These are phyloP conservation scores for Eristalis pertinax DNA, from an alignment of 2,888 invertebrate species.

Conservation along the genomic window DNA sequence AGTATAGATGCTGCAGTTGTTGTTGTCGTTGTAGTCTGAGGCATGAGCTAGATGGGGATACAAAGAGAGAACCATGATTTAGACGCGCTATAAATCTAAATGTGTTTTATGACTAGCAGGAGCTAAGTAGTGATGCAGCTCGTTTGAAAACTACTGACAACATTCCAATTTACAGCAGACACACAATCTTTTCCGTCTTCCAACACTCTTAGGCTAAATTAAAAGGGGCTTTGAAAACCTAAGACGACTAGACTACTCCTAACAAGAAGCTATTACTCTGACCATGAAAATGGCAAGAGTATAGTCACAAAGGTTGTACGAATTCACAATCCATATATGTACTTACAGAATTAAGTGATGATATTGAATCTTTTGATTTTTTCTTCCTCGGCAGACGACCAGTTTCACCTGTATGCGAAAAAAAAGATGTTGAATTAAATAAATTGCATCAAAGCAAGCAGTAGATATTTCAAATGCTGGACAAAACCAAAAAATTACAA, in stretches of 20 bases:
- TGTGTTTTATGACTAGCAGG: too few species aligned
- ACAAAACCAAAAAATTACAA: background rate
- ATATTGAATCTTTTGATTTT: constrained; percentile 78
- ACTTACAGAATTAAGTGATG: constrained; percentile 73
- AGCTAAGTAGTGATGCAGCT: too few species aligned
- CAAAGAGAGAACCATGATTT: background rate
- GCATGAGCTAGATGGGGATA: constrained; percentile 62
- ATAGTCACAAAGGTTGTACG: too few species aligned
- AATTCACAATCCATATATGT: background rate
- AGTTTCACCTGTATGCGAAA: constrained; percentile 76
- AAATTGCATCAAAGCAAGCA: background rate
- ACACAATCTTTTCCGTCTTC: constrained; percentile 37
- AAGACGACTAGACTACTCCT: too few species aligned
- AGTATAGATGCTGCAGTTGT: constrained; percentile 78
- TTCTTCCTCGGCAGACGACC: constrained; percentile 80
- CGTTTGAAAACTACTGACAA: constrained; percentile 1
- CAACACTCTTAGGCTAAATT: constrained; percentile 3
- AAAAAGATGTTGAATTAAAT: background rate
- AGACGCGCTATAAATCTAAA: background rate
- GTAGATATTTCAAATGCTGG: background rate
- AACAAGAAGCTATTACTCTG: constrained; percentile 9
- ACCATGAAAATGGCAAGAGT: background rate
- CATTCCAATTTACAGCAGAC: constrained; percentile 52
- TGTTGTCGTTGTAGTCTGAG: constrained; percentile 73
- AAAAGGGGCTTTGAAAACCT: too few species aligned